A percentile compares a stretch with the other conserved stretches of the same genome.
phyloP scores from a whole-genome alignment of 2,113 vertebrate genomes.

The Alligator sinensis region DNA sequence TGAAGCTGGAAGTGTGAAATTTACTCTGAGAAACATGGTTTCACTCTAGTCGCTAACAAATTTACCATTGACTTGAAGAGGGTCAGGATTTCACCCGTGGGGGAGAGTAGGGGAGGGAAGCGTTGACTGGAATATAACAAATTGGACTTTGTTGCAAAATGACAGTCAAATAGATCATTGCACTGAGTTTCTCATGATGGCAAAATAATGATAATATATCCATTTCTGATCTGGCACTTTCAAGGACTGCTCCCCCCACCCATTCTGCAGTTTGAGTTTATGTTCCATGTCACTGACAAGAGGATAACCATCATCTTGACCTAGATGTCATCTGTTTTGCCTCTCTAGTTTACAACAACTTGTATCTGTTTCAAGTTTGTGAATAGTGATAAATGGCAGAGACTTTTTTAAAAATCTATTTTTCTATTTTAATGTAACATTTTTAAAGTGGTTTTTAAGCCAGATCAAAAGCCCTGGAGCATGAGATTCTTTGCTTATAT shows the following conservation, averaged over 20 bases:
- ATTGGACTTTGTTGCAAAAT: neutral
- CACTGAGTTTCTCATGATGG: neutral
- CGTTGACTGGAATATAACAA: neutral
- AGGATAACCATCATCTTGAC: neutral
- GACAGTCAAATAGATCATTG: neutral
- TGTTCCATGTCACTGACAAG: neutral
- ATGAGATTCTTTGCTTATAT: neutral
- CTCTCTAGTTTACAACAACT: neutral
- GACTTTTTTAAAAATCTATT: neutral
- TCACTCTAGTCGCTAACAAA: neutral
- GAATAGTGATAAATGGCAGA: neutral
- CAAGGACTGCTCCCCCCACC: neutral
- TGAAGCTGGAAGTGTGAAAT: neutral
- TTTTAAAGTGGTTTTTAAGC: neutral
- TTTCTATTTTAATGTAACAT: neutral
- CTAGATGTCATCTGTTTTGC: neutral
- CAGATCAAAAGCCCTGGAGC: neutral
- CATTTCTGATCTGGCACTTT: neutral
- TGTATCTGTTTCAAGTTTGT: neutral
- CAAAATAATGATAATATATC: neutral
- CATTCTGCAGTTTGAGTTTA: neutral
- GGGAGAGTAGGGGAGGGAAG: neutral
- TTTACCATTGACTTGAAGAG: neutral
- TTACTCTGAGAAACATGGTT: neutral
- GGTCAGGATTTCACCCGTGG: neutral